Percentiles rank a stretch among this genome's conserved stretches.
Conservation (phyloP, 2,888 invertebrate genomes). For the Drosophila suboccidentalis region DNA sequence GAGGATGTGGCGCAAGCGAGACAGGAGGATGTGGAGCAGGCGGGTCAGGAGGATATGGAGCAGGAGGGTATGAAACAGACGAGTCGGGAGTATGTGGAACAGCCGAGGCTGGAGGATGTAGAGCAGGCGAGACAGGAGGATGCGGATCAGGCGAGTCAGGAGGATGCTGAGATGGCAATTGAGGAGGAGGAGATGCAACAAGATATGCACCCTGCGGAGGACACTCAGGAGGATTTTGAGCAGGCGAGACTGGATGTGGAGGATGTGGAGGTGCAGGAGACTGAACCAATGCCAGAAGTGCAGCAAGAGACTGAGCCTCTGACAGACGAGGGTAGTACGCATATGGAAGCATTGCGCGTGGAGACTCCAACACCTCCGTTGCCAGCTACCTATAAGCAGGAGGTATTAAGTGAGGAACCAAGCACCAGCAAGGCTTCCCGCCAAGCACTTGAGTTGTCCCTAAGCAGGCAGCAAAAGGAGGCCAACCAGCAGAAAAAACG, state of each 20-base stretch:
- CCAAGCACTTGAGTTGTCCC: slow-evolving; percentile 1
- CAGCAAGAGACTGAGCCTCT: background rate
- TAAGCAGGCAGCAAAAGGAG: background rate
- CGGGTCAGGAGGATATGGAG: background rate
- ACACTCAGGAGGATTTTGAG: background rate
- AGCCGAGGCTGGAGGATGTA: too few species aligned
- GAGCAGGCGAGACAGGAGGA: too few species aligned
- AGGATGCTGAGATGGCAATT: background rate
- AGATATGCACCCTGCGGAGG: too few species aligned
- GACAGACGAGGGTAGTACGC: background rate
- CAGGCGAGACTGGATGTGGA: background rate
- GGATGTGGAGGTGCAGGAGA: background rate
- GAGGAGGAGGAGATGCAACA: too few species aligned
- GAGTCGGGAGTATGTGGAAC: too few species aligned
- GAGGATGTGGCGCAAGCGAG: background rate
- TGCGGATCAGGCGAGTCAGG: background rate
- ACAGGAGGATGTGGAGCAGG: background rate
- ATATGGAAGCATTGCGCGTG: slow-evolving; percentile 32
- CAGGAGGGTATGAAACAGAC: too few species aligned
- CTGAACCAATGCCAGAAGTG: background rate
- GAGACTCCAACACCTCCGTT: slow-evolving; percentile 2
- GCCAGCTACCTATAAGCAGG: background rate
- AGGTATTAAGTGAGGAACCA: slow-evolving; percentile 5
- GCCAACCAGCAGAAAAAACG: background rate
- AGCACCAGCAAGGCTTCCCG: slow-evolving; percentile 47